Conservation (phyloP, 1,140 invertebrate species). For the Halictus rubicundus region DNA sequence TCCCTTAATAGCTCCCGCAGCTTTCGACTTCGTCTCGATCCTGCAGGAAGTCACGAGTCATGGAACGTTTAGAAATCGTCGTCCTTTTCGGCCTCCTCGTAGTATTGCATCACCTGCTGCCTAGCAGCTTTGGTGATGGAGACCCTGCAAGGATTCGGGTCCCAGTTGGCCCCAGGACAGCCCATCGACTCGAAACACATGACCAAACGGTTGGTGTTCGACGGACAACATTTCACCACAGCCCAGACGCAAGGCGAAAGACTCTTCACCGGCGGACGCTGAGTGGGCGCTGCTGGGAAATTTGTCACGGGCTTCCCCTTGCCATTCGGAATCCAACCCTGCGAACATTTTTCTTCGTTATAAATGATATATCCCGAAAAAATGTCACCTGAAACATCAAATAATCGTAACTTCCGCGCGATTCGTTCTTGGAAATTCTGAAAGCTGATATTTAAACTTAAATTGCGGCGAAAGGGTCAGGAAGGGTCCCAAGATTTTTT, state of each 20-base stretch:
- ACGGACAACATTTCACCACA: slow-evolving; percentile 84
- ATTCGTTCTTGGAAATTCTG: too few relatives aligned
- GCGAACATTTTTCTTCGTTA: too few relatives aligned
- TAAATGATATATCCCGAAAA: too few relatives aligned
- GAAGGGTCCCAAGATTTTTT: too few relatives aligned
- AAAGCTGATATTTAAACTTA: too few relatives aligned
- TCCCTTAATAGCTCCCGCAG: background rate
- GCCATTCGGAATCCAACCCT: slow-evolving; percentile 33
- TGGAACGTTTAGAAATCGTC: background rate
- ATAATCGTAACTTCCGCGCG: too few relatives aligned
- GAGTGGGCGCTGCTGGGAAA: slow-evolving; percentile 66
- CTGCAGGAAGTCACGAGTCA: background rate
- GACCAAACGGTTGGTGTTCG: slow-evolving; percentile 72
- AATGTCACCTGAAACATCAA: too few relatives aligned
- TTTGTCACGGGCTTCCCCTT: slow-evolving; percentile 51
- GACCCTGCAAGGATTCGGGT: slow-evolving; percentile 82
- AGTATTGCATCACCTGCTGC: slow-evolving; percentile 77
- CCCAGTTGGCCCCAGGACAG: slow-evolving; percentile 84
- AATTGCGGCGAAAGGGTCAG: too few relatives aligned
- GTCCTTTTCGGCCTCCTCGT: slow-evolving; percentile 65
- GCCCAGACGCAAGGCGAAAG: slow-evolving; percentile 84
- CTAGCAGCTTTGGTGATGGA: slow-evolving; percentile 80
- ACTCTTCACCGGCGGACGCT: slow-evolving; percentile 59
- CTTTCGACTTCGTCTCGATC: background rate
- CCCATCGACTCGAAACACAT: slow-evolving; percentile 85